Evolutionary conservation across 2,113 vertebrate species (phyloP).

Genomic region (Festucalex cinctus): DNA sequence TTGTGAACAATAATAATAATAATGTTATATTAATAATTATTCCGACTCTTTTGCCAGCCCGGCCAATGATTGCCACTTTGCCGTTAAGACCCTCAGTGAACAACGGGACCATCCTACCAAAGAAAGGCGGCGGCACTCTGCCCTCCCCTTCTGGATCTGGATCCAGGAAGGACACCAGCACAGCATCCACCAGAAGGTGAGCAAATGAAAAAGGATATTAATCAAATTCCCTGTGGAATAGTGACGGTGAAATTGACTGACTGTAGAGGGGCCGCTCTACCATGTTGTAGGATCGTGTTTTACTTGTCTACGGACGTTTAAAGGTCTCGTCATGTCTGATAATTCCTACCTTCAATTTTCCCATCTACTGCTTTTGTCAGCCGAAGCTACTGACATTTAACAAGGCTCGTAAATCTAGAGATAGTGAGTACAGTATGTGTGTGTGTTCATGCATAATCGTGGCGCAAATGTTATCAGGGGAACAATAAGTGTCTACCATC

Average conservation of each 20-base stretch:
- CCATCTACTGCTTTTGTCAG: slow-evolving; percentile 29
- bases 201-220: slow-evolving; percentile 1
- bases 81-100: slow-evolving; percentile 86
- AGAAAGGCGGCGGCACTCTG: slow-evolving; percentile 85
- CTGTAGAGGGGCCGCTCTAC: neutral
- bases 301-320: slow-evolving; percentile 3
- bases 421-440: slow-evolving; percentile 6
- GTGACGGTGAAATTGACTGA: neutral
- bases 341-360: slow-evolving; percentile 5
- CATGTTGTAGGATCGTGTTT: slow-evolving; percentile 12
- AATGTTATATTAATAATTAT: no score
- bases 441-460: slow-evolving; percentile 9
- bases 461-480: slow-evolving; percentile 48
- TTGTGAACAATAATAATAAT: no score
- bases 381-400: slow-evolving; percentile 24
- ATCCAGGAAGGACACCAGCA: slow-evolving; percentile 80
- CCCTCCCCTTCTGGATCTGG: slow-evolving; percentile 87
- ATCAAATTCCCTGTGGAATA: neutral
- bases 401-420: slow-evolving; percentile 16
- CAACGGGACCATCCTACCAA: slow-evolving; percentile 94
- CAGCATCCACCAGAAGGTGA: slow-evolving; percentile 83
- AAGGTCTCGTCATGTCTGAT: slow-evolving; percentile 6
- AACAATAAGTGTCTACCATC: slow-evolving; percentile 34
- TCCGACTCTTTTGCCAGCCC: slow-evolving; percentile 71
- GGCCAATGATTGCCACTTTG: slow-evolving; percentile 89